A percentile compares a stretch with the other conserved stretches of the same genome.
Conservation (phyloP, 1,140 invertebrate species). For the Patella vulgata region DNA sequence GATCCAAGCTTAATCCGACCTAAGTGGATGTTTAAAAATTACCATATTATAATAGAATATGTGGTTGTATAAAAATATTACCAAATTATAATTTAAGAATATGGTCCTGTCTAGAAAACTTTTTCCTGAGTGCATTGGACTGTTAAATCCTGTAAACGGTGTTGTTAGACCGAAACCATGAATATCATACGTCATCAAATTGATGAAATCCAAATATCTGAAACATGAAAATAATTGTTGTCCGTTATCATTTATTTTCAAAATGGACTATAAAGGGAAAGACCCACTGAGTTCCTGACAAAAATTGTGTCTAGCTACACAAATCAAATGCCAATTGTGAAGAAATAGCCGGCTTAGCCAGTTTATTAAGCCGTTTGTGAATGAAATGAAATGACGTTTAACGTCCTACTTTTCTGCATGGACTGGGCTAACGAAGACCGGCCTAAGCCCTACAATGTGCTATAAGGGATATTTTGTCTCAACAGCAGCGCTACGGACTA, state of each 20-base stretch:
- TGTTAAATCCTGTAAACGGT: slow-evolving; percentile 1
- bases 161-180: not conserved
- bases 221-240: not conserved
- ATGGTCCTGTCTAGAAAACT: slow-evolving; percentile 1
- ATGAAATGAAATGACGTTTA: too few relatives aligned
- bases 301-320: not conserved
- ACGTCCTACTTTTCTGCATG: too few relatives aligned
- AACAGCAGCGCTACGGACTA: too few relatives aligned
- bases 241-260: not conserved
- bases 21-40: too few relatives aligned
- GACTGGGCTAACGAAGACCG: too few relatives aligned
- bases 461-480: too few relatives aligned
- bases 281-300: not conserved
- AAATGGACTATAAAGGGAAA: not conserved
- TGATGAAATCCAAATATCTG: slow-evolving; percentile 1
- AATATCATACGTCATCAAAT: slow-evolving; percentile 5
- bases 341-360: too few relatives aligned
- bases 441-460: too few relatives aligned
- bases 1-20: too few relatives aligned
- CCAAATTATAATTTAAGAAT: not conserved
- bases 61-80: too few relatives aligned
- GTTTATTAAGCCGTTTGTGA: too few relatives aligned
- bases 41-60: too few relatives aligned
- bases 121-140: not conserved
- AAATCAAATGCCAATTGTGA: not conserved